Evolutionary conservation across 2,888 invertebrate genomes (phyloP).

Genomic region (Hypercompe scribonia): DNA sequence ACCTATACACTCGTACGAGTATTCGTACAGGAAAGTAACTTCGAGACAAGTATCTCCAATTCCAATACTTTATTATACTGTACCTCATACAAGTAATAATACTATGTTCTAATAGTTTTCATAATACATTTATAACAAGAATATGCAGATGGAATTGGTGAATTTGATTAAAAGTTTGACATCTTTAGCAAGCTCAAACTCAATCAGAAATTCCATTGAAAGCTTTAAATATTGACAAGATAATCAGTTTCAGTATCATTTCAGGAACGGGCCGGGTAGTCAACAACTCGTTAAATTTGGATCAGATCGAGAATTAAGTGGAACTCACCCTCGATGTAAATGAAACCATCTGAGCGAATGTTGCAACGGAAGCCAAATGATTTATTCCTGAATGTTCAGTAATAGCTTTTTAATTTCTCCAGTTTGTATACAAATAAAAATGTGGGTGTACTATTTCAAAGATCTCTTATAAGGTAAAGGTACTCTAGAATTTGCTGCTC

Average conservation of each 20-base stretch:
- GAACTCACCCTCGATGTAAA: conserved; percentile 27
- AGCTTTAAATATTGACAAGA: conserved; percentile 35
- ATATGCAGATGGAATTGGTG: background rate
- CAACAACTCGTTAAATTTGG: conserved; percentile 59
- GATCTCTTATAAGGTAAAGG: background rate
- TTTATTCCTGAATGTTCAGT: conserved; percentile 61
- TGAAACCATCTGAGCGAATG: conserved; percentile 37
- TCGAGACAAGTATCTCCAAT: no score
- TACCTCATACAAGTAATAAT: background rate
- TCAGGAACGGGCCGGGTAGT: conserved; percentile 37
- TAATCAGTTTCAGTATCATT: conserved; percentile 38
- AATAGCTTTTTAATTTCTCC: conserved; percentile 63
- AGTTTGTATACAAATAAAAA: conserved; percentile 50
- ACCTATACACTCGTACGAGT: no score
- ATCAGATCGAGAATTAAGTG: conserved; percentile 38
- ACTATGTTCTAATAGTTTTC: background rate
- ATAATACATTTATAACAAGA: background rate
- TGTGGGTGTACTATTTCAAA: background rate
- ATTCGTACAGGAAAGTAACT: background rate
- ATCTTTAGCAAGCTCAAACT: conserved; percentile 15
- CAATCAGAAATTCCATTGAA: conserved; percentile 16
- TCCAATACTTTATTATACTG: background rate
- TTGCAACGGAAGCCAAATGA: conserved; percentile 59
- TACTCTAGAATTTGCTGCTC: background rate
- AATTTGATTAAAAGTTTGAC: background rate